Evolutionary conservation across 2,888 invertebrate genomes (phyloP).

Genomic region (Euproctis similis): DNA sequence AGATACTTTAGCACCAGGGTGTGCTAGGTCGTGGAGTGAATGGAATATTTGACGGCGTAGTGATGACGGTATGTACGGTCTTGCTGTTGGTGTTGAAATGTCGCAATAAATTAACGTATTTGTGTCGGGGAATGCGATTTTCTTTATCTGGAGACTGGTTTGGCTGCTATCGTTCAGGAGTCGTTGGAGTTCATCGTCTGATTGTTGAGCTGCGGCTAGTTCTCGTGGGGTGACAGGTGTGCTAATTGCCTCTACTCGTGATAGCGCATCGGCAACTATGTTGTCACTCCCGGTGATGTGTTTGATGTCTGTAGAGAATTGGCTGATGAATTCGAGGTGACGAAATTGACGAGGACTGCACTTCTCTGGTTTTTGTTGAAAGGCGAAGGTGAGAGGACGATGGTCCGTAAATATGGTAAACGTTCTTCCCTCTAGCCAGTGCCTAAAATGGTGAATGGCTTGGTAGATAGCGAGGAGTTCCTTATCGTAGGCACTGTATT

Average conservation of each 20-base stretch:
- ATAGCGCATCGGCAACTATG: conserved; percentile 16
- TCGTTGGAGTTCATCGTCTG: not conserved
- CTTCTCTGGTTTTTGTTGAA: conserved; percentile 11
- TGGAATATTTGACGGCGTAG: not conserved
- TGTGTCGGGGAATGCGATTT: not conserved
- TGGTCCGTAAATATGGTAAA: conserved; percentile 15
- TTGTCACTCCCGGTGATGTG: conserved; percentile 19
- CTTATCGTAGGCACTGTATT: not conserved
- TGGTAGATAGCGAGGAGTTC: conserved; percentile 11
- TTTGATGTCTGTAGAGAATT: conserved; percentile 22
- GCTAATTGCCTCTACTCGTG: not conserved
- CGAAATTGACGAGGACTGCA: conserved; percentile 7
- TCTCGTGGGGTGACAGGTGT: too few relatives aligned
- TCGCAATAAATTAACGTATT: not conserved
- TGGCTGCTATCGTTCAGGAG: too few relatives aligned
- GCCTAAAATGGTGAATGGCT: conserved; percentile 10
- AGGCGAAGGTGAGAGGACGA: conserved; percentile 14
- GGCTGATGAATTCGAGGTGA: conserved; percentile 17
- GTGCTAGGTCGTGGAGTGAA: not conserved
- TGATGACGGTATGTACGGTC: not conserved
- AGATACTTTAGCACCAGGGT: not conserved
- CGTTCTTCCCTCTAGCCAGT: conserved; percentile 9
- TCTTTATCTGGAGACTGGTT: not conserved
- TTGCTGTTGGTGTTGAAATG: not conserved
- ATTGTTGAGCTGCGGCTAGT: not conserved